A percentile compares a stretch with the other conserved stretches of the same genome.
Conservation (phyloP, 1,140 invertebrate genomes). For the Bombus ignitus region DNA sequence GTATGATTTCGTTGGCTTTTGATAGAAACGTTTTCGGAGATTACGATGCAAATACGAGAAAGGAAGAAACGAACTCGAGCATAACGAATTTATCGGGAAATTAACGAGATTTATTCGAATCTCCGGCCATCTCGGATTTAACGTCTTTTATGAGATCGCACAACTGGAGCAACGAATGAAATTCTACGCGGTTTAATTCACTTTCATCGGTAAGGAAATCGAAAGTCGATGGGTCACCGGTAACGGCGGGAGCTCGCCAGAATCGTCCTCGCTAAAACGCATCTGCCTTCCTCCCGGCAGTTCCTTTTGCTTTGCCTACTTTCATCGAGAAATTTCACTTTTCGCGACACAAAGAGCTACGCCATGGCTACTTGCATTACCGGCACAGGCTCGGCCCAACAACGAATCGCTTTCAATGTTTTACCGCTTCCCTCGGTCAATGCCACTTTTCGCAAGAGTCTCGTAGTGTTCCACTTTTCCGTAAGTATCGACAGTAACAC, state of each 20-base stretch:
- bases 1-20: neutral
- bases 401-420: slow-evolving; percentile 58
- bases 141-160: neutral
- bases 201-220: slow-evolving; percentile 22
- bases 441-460: slow-evolving; percentile 60
- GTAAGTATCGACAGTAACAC: neutral
- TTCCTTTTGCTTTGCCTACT: slow-evolving; percentile 66
- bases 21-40: too few relatives aligned
- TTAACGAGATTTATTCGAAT: neutral
- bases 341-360: slow-evolving; percentile 59
- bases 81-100: neutral
- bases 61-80: neutral
- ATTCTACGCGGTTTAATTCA: neutral
- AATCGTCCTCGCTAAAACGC: slow-evolving; percentile 22
- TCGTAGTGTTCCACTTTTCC: neutral
- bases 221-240: slow-evolving; percentile 13
- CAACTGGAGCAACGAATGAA: neutral
- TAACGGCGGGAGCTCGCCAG: neutral
- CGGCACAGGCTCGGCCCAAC: neutral
- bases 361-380: neutral
- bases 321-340: slow-evolving; percentile 77
- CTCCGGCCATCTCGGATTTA: too few relatives aligned
- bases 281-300: slow-evolving; percentile 12
- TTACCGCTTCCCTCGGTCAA: slow-evolving; percentile 70
- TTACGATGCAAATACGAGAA: too few relatives aligned